A percentile compares a stretch with the other conserved stretches of the same genome.
These are phyloP conservation scores for Bombus picipes DNA, from an alignment of 1,140 invertebrate species.

Conservation along the genomic window DNA sequence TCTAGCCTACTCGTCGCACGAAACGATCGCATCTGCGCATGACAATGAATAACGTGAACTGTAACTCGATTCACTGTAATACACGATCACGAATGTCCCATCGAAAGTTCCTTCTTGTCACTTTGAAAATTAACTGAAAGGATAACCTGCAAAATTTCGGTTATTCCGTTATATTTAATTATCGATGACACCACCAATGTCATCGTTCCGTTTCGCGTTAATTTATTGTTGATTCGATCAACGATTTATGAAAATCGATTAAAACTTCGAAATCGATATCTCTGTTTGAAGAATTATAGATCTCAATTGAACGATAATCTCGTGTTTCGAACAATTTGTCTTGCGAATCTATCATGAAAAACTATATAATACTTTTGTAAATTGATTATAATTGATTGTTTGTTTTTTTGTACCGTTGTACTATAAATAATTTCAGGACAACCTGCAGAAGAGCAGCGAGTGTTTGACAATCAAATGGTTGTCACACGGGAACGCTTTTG, in stretches of 20 bases:
- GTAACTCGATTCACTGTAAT: neutral
- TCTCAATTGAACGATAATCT: neutral
- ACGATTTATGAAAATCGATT: no score
- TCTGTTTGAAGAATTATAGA: neutral
- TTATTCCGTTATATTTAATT: no score
- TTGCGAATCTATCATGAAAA: neutral
- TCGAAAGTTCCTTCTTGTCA: neutral
- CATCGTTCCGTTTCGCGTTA: slow-evolving; percentile 1
- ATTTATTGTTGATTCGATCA: neutral
- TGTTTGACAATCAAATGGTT: slow-evolving; percentile 22
- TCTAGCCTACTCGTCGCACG: neutral
- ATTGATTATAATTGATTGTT: neutral
- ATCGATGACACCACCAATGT: neutral
- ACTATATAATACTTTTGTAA: neutral
- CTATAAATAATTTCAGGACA: neutral
- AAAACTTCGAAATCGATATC: neutral
- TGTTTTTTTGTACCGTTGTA: neutral
- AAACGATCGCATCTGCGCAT: neutral
- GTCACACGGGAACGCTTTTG: neutral
- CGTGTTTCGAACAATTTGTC: no score
- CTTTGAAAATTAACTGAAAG: neutral
- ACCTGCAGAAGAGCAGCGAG: neutral
- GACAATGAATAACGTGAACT: neutral
- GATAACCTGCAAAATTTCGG: neutral
- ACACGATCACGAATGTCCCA: neutral